Base-by-base conservation (phyloP, 2,797 vertebrate genomes). In the Muscicapa comitata region DNA sequence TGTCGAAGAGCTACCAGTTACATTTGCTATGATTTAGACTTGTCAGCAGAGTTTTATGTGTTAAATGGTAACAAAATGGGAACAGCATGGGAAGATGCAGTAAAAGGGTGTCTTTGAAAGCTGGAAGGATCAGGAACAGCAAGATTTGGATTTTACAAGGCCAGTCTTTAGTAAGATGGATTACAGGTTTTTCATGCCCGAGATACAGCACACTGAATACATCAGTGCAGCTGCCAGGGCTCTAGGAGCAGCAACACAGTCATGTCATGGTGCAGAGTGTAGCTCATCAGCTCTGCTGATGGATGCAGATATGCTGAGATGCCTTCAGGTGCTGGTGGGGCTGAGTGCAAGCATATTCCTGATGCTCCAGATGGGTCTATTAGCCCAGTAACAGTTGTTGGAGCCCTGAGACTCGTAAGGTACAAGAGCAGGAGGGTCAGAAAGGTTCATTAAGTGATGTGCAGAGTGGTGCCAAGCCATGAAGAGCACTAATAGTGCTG, bases 281-380 rank as follows among this genome's bases (percentile, higher is more conserved):
- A 29, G 76, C 37, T 73, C 20, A 40, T 51, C 53, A 48, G 53
- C 40, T 35, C 26, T 76, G 47, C 55, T 79, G 55, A 37, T 76
- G 57, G 31, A 25, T 37, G 57, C 28, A 13, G 33, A 7, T 9
- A 7, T 17, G 48, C 61, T 79, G 71, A 72, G 54, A 16, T 47
- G 15, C 6, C 45, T 59, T 8, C 33, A 31, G 0, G 0, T 37
- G 31, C 20, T 31, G 40, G 16, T 31, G 29, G 26, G 16, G 15
- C 47, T 62, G 38, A 67, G 35, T 15, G 17, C 17, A 66, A 61
- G 15, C 11, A 9, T 3, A 9, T 20, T 53, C 33, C 53, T 25
- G 11, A 0, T 25, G 57, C 9, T 87, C 42, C 40, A 63, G 10
- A 3, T 57, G 20, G 47, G 16, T 51, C 62, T 51, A 0, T 74